phyloP scores from a whole-genome alignment of 2,888 invertebrate genomes.

The Argyra leucocephala region DNA sequence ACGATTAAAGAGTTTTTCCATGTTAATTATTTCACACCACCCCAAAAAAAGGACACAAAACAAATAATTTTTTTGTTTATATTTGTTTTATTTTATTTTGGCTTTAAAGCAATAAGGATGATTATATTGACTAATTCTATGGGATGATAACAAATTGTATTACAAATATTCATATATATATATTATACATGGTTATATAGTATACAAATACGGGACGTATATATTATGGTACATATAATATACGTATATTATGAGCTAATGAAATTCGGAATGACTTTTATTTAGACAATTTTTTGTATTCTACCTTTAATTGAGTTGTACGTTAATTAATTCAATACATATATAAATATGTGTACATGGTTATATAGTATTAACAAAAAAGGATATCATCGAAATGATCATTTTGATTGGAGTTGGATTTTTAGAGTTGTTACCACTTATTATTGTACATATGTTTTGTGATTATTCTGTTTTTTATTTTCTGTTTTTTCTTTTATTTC shows the following conservation, averaged over 20 bases:
- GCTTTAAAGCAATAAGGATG: not conserved
- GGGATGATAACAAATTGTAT: not conserved
- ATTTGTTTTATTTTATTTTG: not conserved
- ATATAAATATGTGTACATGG: not conserved
- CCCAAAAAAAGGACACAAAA: no score
- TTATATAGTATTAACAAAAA: not conserved
- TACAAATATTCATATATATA: not conserved
- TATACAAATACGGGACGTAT: no score
- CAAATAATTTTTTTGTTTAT: no score
- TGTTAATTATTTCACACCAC: no score
- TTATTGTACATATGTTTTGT: not conserved
- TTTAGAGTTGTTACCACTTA: not conserved
- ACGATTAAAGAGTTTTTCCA: no score
- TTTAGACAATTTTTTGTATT: not conserved
- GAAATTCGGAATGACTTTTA: not conserved
- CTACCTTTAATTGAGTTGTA: not conserved
- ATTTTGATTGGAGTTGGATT: not conserved
- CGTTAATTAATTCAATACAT: not conserved
- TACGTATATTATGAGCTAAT: not conserved
- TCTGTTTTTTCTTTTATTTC: no score
- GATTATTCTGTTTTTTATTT: not conserved
- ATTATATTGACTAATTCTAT: conserved; percentile 1
- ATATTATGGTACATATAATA: not conserved
- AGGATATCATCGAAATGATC: not conserved
- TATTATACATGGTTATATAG: no score